phyloP scores from a whole-genome alignment of 2,113 vertebrate genomes.

The Addax nasomaculatus region DNA sequence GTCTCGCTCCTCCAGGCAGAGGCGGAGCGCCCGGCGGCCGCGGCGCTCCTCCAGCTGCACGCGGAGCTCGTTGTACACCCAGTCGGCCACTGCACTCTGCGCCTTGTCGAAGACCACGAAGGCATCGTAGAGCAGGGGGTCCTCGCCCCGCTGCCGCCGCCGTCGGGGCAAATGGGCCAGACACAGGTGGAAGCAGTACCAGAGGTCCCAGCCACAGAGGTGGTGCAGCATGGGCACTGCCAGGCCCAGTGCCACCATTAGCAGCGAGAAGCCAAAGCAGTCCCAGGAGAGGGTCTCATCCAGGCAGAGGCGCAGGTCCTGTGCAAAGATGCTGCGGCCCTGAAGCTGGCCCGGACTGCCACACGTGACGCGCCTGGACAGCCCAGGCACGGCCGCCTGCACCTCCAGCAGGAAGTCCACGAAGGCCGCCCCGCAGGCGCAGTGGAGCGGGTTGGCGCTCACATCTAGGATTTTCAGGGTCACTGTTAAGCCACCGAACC shows the following conservation, averaged over 20 bases:
- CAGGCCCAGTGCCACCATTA: conserved; percentile 71
- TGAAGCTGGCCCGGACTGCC: conserved; percentile 79
- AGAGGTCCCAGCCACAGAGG: conserved; percentile 89
- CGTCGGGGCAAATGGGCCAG: conserved; percentile 74
- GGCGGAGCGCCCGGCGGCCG: conserved; percentile 76
- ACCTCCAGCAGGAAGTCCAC: conserved; percentile 82
- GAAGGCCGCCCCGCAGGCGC: conserved; percentile 84
- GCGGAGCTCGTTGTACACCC: conserved; percentile 89
- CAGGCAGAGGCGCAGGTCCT: conserved; percentile 87
- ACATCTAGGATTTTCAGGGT: conserved; percentile 77
- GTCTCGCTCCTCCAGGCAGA: conserved; percentile 90
- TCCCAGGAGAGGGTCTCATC: conserved; percentile 81
- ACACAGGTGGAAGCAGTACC: conserved; percentile 86
- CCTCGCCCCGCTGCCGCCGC: conserved; percentile 25
- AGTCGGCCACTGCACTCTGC: conserved; percentile 83
- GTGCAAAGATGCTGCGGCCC: conserved; percentile 76
- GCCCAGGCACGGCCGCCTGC: conserved; percentile 72
- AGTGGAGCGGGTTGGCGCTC: conserved; percentile 84
- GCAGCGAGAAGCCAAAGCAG: conserved; percentile 77
- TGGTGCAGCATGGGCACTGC: conserved; percentile 82
- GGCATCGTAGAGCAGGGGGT: conserved; percentile 81
- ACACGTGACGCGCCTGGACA: conserved; percentile 80
- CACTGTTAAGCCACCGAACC: conserved; percentile 72
- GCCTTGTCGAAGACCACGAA: conserved; percentile 88
- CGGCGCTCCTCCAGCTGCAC: conserved; percentile 79